Percentiles rank a stretch among this genome's conserved stretches.
These are phyloP conservation scores for Coreoperca whiteheadi DNA, from an alignment of 2,113 vertebrate genomes.

Conservation along the genomic window DNA sequence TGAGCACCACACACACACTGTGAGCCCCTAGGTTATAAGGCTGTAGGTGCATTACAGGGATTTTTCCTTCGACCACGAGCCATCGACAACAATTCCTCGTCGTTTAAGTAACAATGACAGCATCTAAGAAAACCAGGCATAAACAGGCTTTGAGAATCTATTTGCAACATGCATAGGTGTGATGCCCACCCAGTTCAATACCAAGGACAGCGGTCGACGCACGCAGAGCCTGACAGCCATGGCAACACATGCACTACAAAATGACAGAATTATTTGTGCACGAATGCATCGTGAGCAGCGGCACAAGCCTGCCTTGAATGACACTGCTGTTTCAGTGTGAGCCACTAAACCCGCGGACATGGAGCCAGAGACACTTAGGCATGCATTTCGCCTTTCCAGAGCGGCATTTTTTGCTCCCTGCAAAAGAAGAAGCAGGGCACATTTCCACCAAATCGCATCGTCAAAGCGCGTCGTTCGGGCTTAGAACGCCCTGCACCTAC, in stretches of 20 bases:
- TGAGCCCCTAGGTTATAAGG: conserved; percentile 18
- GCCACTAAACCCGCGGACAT: background rate
- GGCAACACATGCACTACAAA: conserved; percentile 68
- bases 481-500: conserved; percentile 58
- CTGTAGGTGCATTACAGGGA: conserved; percentile 15
- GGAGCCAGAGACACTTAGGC: background rate
- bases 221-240: conserved; percentile 72
- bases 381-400: conserved; percentile 43
- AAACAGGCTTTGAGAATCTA: conserved; percentile 8
- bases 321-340: conserved; percentile 56
- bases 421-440: conserved; percentile 48
- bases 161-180: conserved; percentile 43
- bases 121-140: background rate
- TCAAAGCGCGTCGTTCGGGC: conserved; percentile 19
- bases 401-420: conserved; percentile 38
- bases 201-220: conserved; percentile 83
- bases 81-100: conserved; percentile 23
- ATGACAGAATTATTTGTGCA: conserved; percentile 60
- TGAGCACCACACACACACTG: conserved; percentile 23
- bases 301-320: conserved; percentile 57
- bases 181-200: conserved; percentile 77
- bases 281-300: conserved; percentile 41
- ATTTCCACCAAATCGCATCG: conserved; percentile 29
- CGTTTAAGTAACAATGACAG: background rate
- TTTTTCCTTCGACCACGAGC: conserved; percentile 15